These are phyloP conservation scores for Caenorhabditis afra DNA, from an alignment of 2,888 invertebrate species.

Conservation along the genomic window DNA sequence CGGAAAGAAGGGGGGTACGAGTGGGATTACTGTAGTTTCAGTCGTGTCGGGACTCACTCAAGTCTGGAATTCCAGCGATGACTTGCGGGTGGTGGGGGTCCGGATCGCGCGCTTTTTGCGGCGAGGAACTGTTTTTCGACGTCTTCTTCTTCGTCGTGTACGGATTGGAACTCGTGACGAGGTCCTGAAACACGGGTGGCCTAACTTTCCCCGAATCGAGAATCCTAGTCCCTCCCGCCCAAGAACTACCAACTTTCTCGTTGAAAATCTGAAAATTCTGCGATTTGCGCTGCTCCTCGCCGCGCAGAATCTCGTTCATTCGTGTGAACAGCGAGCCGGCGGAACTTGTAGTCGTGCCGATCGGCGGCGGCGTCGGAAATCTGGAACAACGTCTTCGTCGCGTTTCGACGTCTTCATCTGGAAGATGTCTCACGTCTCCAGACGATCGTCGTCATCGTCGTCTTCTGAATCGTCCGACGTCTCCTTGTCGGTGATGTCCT, in stretches of 20 bases:
- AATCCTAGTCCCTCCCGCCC: background rate
- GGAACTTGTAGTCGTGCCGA: slow-evolving; percentile 38
- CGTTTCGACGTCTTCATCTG: background rate
- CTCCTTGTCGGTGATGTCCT: slow-evolving; percentile 42
- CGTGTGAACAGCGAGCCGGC: slow-evolving; percentile 23
- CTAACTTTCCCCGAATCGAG: too few relatives aligned
- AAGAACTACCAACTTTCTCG: slow-evolving; percentile 33
- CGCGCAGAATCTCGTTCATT: slow-evolving; percentile 41
- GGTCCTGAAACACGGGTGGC: slow-evolving; percentile 19
- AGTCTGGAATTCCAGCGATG: slow-evolving; percentile 76
- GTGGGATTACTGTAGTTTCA: background rate
- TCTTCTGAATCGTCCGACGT: slow-evolving; percentile 9
- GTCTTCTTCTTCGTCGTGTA: slow-evolving; percentile 29
- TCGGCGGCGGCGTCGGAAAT: slow-evolving; percentile 58
- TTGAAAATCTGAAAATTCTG: slow-evolving; percentile 58
- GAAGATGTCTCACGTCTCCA: slow-evolving; percentile 30
- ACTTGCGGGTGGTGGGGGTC: slow-evolving; percentile 61
- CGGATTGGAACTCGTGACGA: slow-evolving; percentile 34
- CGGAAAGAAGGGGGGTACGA: slow-evolving; percentile 16
- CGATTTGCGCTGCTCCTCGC: slow-evolving; percentile 13
- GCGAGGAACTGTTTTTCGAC: slow-evolving; percentile 21
- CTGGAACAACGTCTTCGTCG: slow-evolving; percentile 18
- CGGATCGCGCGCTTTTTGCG: slow-evolving; percentile 40
- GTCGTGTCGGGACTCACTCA: slow-evolving; percentile 73
- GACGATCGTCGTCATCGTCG: slow-evolving; percentile 21